phyloP scores from a whole-genome alignment of 2,113 vertebrate species.

The Silurus asotus region DNA sequence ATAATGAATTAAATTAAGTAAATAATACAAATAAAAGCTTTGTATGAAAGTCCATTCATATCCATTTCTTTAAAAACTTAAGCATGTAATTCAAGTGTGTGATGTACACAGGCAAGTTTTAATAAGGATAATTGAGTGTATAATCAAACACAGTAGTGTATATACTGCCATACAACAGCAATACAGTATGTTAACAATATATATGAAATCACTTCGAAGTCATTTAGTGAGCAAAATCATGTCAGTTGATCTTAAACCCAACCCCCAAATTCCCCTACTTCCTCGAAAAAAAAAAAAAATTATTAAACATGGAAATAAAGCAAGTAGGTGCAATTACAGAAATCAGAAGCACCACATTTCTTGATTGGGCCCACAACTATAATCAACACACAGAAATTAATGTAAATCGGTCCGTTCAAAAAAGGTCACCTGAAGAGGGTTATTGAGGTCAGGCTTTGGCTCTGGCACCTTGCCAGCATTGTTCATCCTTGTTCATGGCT shows the following conservation, averaged over 20 bases:
- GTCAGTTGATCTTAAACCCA: background rate
- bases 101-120: background rate
- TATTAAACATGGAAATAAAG: background rate
- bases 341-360: slow-evolving; percentile 22
- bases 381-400: slow-evolving; percentile 56
- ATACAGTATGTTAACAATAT: background rate
- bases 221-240: background rate
- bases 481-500: slow-evolving; percentile 13
- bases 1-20: background rate
- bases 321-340: background rate
- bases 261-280: background rate
- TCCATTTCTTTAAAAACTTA: background rate
- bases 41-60: background rate
- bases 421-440: slow-evolving; percentile 53
- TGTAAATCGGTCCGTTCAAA: slow-evolving; percentile 47
- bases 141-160: background rate
- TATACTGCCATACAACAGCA: background rate
- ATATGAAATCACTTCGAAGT: background rate
- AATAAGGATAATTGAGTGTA: slow-evolving; percentile 1
- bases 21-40: slow-evolving; percentile 7
- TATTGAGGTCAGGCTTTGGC: slow-evolving; percentile 41
- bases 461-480: slow-evolving; percentile 16
- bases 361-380: slow-evolving; percentile 41
- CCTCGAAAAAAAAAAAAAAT: background rate
- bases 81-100: background rate